Evolutionary conservation across 2,888 invertebrate species (phyloP).

Genomic region (Flexamia atlantica): DNA sequence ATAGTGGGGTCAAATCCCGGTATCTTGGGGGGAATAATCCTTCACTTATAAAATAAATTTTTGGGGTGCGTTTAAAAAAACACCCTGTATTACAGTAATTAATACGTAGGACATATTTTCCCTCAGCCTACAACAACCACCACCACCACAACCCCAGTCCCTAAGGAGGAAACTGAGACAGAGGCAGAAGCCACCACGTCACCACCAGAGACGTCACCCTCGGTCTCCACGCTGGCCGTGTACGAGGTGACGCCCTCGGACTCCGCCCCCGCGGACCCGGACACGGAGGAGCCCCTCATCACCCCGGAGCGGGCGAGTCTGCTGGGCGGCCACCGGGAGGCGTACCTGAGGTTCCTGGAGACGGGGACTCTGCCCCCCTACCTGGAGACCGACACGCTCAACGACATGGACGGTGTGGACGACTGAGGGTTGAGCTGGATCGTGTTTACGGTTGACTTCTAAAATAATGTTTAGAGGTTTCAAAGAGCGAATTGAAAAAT

Average conservation of each 20-base stretch:
- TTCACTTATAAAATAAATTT: no score
- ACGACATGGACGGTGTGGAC: constrained; percentile 1
- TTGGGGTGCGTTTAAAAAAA: no score
- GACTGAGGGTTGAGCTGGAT: no score
- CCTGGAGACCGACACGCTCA: constrained; percentile 9
- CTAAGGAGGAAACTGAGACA: not conserved
- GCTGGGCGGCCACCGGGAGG: constrained; percentile 26
- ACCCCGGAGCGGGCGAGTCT: constrained; percentile 51
- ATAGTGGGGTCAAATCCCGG: no score
- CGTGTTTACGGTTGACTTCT: no score
- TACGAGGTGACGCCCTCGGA: constrained; percentile 41
- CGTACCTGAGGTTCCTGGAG: constrained; percentile 35
- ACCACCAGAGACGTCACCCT: not conserved
- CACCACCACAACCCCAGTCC: not conserved
- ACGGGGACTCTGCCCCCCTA: constrained; percentile 21
- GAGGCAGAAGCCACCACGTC: not conserved
- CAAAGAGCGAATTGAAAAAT: no score
- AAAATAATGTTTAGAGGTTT: no score
- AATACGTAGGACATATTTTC: no score
- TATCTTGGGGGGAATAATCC: no score
- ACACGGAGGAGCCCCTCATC: constrained; percentile 39
- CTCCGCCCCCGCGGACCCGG: not conserved
- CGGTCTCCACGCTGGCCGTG: constrained; percentile 45
- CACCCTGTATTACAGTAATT: no score
- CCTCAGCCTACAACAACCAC: not conserved